Base-by-base conservation (phyloP, 1,140 invertebrate species). In the Tyrophagus putrescentiae region DNA sequence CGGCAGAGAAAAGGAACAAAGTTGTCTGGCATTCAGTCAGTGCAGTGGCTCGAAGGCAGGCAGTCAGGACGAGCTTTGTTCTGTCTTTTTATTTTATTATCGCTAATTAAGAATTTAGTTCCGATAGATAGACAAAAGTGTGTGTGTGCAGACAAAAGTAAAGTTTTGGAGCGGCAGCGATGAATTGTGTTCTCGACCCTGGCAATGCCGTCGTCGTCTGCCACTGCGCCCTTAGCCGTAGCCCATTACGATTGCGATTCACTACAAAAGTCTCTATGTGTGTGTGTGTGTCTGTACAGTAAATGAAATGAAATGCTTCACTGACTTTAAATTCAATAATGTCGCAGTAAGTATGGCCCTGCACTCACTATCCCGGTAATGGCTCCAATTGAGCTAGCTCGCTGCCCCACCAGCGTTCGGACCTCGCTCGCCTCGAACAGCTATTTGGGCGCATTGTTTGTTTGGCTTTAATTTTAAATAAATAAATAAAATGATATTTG, bases 381-480 rank as follows among this genome's bases (percentile, higher is more conserved):
- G 45, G 45, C 45, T 9, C 18, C 45, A 48, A 48, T 48, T 48
- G 45, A 48, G 18, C 45, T n/a, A n/a, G n/a, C n/a, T n/a, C n/a
- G n/a, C n/a, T n/a, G n/a, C n/a, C n/a, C n/a, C n/a, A n/a, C n/a
- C n/a, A n/a, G n/a, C n/a, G n/a, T n/a, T n/a, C n/a, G n/a, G n/a
- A n/a, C n/a, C n/a, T n/a, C n/a, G n/a, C n/a, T n/a, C n/a, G n/a
- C n/a, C n/a, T n/a, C n/a, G n/a, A n/a, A n/a, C 45, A 7, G 7
- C 45, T 7, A 7, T 48, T 48, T 21, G 45, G 7, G 31, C 45
- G 45, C 31, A 50, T 32, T 54, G 52, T 31, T 32, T 32, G 52
- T 54, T 54, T 54, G 25, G 27, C 27, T 54, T 54, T 54, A 54
- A 54, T 54, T 54, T 54, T 27, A 54, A 48, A 48, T 48, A 48